A percentile compares a stretch with the other conserved stretches of the same genome.
These are phyloP conservation scores for Drosophila nasuta DNA, from an alignment of 1,140 invertebrate species.

Conservation along the genomic window DNA sequence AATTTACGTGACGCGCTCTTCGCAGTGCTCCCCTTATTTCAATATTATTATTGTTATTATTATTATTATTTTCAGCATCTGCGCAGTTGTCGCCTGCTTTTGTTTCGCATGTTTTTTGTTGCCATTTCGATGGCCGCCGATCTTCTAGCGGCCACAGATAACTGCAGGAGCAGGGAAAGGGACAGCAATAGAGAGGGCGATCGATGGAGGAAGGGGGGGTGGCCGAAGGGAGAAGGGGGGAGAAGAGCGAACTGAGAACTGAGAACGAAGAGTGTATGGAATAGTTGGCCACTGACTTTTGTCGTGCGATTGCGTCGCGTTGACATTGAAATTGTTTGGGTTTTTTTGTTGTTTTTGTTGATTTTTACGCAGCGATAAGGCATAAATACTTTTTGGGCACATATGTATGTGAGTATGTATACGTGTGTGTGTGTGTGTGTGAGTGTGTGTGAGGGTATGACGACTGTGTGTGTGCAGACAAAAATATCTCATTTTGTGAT, in stretches of 20 bases:
- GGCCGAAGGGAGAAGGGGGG: background rate
- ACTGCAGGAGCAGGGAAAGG: slow-evolving; percentile 51
- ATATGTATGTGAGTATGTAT: slow-evolving; percentile 5
- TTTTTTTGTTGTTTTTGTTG: slow-evolving; percentile 65
- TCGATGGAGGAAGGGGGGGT: background rate
- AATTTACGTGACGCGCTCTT: slow-evolving; percentile 64
- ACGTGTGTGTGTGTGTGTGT: background rate
- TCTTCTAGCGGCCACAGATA: slow-evolving; percentile 74
- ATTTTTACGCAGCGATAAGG: slow-evolving; percentile 79
- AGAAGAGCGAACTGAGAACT: background rate
- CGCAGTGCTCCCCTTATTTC: slow-evolving; percentile 24
- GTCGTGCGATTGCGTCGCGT: slow-evolving; percentile 63
- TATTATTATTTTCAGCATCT: slow-evolving; percentile 66
- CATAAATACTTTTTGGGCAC: slow-evolving; percentile 65
- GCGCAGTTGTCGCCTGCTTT: slow-evolving; percentile 66
- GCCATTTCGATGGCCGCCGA: slow-evolving; percentile 66
- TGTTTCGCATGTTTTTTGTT: slow-evolving; percentile 68
- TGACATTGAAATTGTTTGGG: slow-evolving; percentile 82
- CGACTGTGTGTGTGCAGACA: slow-evolving; percentile 30
- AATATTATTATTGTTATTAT: slow-evolving; percentile 49
- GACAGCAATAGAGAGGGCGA: background rate
- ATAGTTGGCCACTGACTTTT: slow-evolving; percentile 76
- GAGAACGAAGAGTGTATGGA: slow-evolving; percentile 5
- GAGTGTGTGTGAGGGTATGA: slow-evolving; percentile 19
- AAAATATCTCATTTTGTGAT: slow-evolving; percentile 62